Percentiles rank a stretch among this genome's conserved stretches.
Evolutionary conservation across 2,888 invertebrate species (phyloP).

Genomic region (Pheosia tremula): DNA sequence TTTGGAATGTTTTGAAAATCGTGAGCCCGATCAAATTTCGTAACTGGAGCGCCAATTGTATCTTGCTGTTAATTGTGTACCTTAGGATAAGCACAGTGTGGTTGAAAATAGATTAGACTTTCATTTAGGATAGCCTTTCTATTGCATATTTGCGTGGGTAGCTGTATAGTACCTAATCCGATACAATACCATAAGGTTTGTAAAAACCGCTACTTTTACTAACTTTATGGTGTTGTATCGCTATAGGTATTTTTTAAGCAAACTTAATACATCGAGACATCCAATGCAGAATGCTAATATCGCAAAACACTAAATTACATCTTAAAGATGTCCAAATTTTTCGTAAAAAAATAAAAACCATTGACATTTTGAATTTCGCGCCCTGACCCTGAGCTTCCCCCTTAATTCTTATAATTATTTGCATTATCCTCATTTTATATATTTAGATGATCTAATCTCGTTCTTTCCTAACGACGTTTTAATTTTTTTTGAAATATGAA

Average conservation of each 20-base stretch:
- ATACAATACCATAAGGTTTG: too few species aligned
- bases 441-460: neutral
- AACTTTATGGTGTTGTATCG: too few species aligned
- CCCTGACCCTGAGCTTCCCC: too few species aligned
- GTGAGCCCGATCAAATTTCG: conserved; percentile 21
- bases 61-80: conserved; percentile 15
- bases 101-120: conserved; percentile 25
- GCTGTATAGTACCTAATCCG: too few species aligned
- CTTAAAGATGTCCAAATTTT: too few species aligned
- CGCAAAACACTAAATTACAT: too few species aligned
- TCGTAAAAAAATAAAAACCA: too few species aligned
- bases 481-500: conserved; percentile 7
- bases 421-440: conserved; percentile 10
- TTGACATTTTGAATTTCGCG: too few species aligned
- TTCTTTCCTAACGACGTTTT: conserved; percentile 2
- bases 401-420: conserved; percentile 2
- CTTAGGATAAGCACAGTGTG: conserved; percentile 30
- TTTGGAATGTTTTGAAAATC: conserved; percentile 29
- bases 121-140: conserved; percentile 14
- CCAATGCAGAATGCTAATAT: too few species aligned
- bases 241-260: too few species aligned
- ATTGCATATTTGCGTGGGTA: conserved; percentile 21
- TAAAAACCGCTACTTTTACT: too few species aligned
- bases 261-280: too few species aligned
- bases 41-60: conserved; percentile 15